Base-by-base conservation (phyloP, 2,797 vertebrate genomes). In the Channallabes apus region DNA sequence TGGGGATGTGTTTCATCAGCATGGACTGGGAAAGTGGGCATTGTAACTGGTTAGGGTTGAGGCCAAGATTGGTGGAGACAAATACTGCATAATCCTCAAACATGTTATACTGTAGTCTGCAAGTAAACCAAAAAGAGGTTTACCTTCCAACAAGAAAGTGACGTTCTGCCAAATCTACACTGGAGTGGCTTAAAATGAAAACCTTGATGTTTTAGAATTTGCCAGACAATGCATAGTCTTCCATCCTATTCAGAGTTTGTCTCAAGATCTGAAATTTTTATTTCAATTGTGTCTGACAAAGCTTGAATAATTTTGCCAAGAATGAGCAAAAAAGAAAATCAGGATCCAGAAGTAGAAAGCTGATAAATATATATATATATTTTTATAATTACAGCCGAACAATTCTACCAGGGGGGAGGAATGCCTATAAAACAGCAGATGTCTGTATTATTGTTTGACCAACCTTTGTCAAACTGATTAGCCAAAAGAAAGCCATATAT, bases 171-270 rank as follows among this genome's bases (percentile, higher is more conserved):
- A 38, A 6, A 15, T 29, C 11, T 24, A 61, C 29, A 41, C 32
- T 62, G 58, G 58, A 79, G 32, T 41, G 77, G 35, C 27, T 64
- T n/a, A 64, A 46, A 64, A 80, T 24, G 6, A 62, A 79, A 79
- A 79, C 56, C 58, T 32, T 35, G 20, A 78, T n/a, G 24, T 20
- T 64, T 62, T 62, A 51, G 24, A 46, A 80, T 51, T 62, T 64
- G n/a, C 7, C 78, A 65, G 38, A 64, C 61, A 65, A 80, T 64
- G 14, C 7, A 1, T n/a, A 65, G 38, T 46, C 24, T 65, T 65
- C 24, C 15, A 64, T 65, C 15, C 35, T 46, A 41, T 15, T 64
- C 20, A 62, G 24, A 77, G 29, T 56, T 7, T 12, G 7, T 29
- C 27, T 8, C 73, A 61, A 77, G 27, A 46, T 65, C 1, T 62